Base-by-base conservation (phyloP, 2,113 vertebrate genomes). In the Larimichthys crocea region DNA sequence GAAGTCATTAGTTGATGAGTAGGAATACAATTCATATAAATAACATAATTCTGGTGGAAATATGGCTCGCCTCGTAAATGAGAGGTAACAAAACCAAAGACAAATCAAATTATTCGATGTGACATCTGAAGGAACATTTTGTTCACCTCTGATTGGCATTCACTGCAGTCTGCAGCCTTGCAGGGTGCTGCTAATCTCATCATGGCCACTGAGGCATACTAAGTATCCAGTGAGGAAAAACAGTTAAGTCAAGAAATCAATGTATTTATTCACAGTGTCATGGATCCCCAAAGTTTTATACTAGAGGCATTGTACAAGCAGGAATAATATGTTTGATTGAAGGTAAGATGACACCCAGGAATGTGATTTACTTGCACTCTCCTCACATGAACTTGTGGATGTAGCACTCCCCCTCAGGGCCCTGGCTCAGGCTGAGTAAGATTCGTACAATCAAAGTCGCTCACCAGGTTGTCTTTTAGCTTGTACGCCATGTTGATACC, bases 391-490 rank as follows among this genome's bases (percentile, higher is more conserved):
- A 98, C 74, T 94, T 93, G 49, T 94, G 87, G 74, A 97, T 65
- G 89, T 96, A 97, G 19, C 14, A 1, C 35, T 40, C 7, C 7
- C 0, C 89, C 93, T 96, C 96, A 97, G 0, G 95, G 91, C 0
- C 96, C 96, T 0, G 97, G 96, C 1, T 95, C 85, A 0, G 94
- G 96, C 5, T 94, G 75, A 0, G 95, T 72, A 55, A 88, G 76
- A 87, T 96, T 97, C 95, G 97, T 97, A 12, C 91, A 81, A 10
- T 97, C 94, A 80, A 98, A 98, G 88, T 74, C 97, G 75, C 96
- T 98, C 17, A 98, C 93, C 0, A 96, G 87, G 75, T 96, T 96
- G 9, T 99, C 97, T 88, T 97, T 99, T 44, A 96, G 95, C 0
- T 98, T 97, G 76, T 95, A 93, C 20, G 94, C 96, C 76, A 96